Evolutionary conservation across 2,797 vertebrate genomes (phyloP).

Genomic region (Dermochelys coriacea): DNA sequence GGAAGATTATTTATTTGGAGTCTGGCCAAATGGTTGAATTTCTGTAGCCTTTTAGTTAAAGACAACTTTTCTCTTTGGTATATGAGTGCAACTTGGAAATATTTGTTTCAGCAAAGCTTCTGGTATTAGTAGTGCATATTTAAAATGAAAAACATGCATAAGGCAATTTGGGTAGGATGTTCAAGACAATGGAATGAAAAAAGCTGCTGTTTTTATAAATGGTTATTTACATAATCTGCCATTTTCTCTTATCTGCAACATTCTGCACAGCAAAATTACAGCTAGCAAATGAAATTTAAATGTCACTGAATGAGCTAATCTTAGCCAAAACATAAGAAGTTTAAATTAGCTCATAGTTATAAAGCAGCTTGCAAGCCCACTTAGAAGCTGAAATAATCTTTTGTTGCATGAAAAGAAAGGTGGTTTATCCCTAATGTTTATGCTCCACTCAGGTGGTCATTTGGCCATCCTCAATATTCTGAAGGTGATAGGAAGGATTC

Average conservation of each 20-base stretch:
- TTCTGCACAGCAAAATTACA: conserved; percentile 71
- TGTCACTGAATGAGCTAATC: conserved; percentile 65
- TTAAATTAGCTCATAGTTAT: conserved; percentile 60
- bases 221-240: conserved; percentile 70
- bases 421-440: conserved; percentile 4
- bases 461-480: neutral
- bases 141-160: conserved; percentile 36
- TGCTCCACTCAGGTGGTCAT: conserved; percentile 6
- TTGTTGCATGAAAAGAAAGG: conserved; percentile 20
- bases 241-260: conserved; percentile 65
- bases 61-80: neutral
- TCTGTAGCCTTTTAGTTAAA: conserved; percentile 45
- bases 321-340: conserved; percentile 65
- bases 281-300: conserved; percentile 68
- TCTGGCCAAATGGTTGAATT: conserved; percentile 39
- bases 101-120: conserved; percentile 33
- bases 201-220: conserved; percentile 47
- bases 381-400: conserved; percentile 61
- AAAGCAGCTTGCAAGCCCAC: conserved; percentile 54
- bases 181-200: conserved; percentile 22
- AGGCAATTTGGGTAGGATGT: conserved; percentile 21
- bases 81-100: neutral
- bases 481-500: neutral
- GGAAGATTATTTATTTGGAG: conserved; percentile 26
- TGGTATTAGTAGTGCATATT: conserved; percentile 8